phyloP scores from a whole-genome alignment of 2,888 invertebrate genomes.

The Drosophila nigricruria region DNA sequence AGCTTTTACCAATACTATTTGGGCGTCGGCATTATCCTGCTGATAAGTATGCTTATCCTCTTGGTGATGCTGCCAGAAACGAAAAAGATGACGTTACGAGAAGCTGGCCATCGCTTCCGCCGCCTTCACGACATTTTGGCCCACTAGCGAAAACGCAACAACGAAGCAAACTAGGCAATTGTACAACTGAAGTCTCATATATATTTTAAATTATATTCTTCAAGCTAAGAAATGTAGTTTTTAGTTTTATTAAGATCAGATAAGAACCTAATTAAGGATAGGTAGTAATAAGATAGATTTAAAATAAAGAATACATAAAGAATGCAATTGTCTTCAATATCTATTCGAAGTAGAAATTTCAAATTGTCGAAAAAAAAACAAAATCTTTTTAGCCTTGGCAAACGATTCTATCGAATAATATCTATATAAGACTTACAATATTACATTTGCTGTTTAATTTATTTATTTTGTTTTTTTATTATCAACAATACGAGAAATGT shows the following conservation, averaged over 20 bases:
- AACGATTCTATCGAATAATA: no score
- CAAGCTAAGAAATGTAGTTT: not conserved
- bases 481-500: not conserved
- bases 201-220: constrained; percentile 1
- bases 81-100: constrained; percentile 36
- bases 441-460: not conserved
- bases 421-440: not conserved
- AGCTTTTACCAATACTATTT: constrained; percentile 54
- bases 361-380: not conserved
- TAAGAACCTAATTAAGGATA: not conserved
- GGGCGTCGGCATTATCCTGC: constrained; percentile 57
- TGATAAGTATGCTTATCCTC: constrained; percentile 46
- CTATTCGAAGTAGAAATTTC: not conserved
- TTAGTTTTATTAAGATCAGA: not conserved
- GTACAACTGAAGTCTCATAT: constrained; percentile 2
- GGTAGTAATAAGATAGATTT: not conserved
- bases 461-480: not conserved
- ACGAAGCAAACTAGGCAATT: not conserved
- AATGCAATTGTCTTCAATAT: not conserved
- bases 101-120: constrained; percentile 51
- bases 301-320: not conserved
- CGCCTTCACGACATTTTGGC: constrained; percentile 37
- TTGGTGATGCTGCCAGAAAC: constrained; percentile 57
- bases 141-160: constrained; percentile 9
- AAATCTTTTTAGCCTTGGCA: not conserved